phyloP scores from a whole-genome alignment of 2,113 vertebrate species.

The Nothobranchius furzeri region DNA sequence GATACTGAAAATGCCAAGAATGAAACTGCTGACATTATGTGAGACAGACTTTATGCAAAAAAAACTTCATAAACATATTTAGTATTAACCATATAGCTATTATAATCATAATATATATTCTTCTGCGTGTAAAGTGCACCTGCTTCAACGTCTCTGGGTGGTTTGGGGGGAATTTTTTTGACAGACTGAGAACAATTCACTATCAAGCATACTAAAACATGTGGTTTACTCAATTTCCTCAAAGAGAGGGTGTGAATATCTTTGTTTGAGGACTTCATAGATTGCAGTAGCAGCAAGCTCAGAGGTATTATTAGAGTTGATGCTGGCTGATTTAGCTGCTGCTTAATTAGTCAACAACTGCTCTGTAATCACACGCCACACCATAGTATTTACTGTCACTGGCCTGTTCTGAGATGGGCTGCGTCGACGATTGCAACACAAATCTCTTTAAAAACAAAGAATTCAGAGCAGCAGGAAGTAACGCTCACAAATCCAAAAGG shows the following conservation, averaged over 20 bases:
- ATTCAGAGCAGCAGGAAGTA: background rate
- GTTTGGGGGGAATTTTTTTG: conserved; percentile 8
- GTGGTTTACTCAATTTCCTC: conserved; percentile 36
- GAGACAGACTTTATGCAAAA: no score
- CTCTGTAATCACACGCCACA: conserved; percentile 63
- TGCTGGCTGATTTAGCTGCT: conserved; percentile 51
- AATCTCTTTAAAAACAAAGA: background rate
- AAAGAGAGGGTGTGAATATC: conserved; percentile 70
- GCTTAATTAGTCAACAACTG: conserved; percentile 67
- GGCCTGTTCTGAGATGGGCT: background rate
- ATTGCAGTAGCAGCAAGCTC: conserved; percentile 42
- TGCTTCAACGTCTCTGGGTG: conserved; percentile 6
- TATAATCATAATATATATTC: no score
- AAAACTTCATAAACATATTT: no score
- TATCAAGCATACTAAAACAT: conserved; percentile 30
- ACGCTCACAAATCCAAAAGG: background rate
- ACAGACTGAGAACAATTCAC: conserved; percentile 12
- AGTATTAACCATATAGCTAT: no score
- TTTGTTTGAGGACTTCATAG: conserved; percentile 44
- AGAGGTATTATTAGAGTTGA: conserved; percentile 62
- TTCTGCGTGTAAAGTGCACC: background rate
- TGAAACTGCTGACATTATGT: no score
- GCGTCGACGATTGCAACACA: background rate
- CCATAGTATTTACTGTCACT: conserved; percentile 64
- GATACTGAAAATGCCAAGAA: no score